Evolutionary conservation across 1,140 invertebrate species (phyloP), one percentile per base, ranked within the genome.

Genomic region (Bradysia coprophila): DNA sequence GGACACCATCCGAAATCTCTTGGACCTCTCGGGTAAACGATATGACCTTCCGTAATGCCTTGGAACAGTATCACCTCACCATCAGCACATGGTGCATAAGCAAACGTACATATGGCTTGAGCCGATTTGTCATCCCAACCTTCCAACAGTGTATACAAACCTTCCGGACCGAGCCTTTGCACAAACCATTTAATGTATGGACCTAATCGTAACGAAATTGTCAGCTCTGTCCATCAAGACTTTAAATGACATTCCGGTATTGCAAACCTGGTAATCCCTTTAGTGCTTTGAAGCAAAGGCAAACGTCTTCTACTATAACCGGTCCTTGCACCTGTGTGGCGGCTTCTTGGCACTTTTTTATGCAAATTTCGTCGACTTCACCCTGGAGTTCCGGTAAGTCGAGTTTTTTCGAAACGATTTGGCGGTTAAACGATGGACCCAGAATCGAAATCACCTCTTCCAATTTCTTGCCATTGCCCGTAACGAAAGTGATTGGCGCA

Each of bases 151-250:
- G 65, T 71, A 46, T 73, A 54, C 2, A 95, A 60, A 39, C 93
- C 93, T 57, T 85, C 81, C 2, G 91, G 86, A 23, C 81, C 76
- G 2, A 98, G 52, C 59, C 86, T 89, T 13, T 89, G 78, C 19
- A 98, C 63, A 59, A 98, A 98, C 92, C 92, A 98, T 66, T 98
- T 98, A 18, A 98, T 89, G 51, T 98, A 98, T 2, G 93, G 93
- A 1, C 94, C 57, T 49, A 15, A 8, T n/a, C n/a, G n/a, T n/a
- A n/a, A n/a, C n/a, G n/a, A n/a, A n/a, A n/a, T n/a, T n/a, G n/a
- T n/a, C n/a, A n/a, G n/a, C n/a, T n/a, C n/a, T n/a, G n/a, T n/a
- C n/a, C n/a, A n/a, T n/a, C n/a, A n/a, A n/a, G n/a, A n/a, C n/a
- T n/a, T n/a, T n/a, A n/a, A n/a, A n/a, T n/a, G n/a, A n/a, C n/a